phyloP scores from a whole-genome alignment of 1,140 invertebrate species.

The Drosophila insularis region DNA sequence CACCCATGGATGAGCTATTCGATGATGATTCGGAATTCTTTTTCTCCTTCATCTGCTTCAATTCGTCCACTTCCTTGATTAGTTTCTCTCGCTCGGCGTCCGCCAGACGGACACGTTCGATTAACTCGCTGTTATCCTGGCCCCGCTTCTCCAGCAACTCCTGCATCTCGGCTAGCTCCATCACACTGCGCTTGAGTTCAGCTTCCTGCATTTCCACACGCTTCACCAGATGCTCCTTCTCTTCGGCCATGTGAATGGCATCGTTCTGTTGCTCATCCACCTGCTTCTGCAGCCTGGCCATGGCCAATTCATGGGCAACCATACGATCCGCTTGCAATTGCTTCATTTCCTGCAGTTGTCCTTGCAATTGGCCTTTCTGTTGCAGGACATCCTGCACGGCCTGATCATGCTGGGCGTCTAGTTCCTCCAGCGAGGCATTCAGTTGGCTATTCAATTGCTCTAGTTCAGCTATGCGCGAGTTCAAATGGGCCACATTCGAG shows the following conservation, averaged over 20 bases:
- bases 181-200: constrained; percentile 47
- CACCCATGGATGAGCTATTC: constrained; percentile 62
- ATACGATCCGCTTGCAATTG: constrained; percentile 60
- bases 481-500: constrained; percentile 74
- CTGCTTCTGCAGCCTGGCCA: constrained; percentile 53
- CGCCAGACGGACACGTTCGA: constrained; percentile 63
- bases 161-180: constrained; percentile 69
- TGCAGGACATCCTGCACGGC: constrained; percentile 86
- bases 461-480: constrained; percentile 74
- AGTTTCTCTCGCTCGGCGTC: constrained; percentile 53
- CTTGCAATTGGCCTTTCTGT: constrained; percentile 86
- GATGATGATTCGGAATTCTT: constrained; percentile 78
- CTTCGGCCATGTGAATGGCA: background rate
- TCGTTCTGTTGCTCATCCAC: constrained; percentile 22
- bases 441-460: constrained; percentile 82
- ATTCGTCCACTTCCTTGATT: constrained; percentile 59
- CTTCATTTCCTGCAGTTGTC: constrained; percentile 82
- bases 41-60: constrained; percentile 61
- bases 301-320: constrained; percentile 60
- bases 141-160: constrained; percentile 64
- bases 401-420: constrained; percentile 88
- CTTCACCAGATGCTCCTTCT: constrained; percentile 36
- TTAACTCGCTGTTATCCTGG: constrained; percentile 61
- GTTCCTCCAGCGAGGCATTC: constrained; percentile 86
- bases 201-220: constrained; percentile 41